Conservation (phyloP, 1,140 invertebrate genomes). For the Apis cerana region DNA sequence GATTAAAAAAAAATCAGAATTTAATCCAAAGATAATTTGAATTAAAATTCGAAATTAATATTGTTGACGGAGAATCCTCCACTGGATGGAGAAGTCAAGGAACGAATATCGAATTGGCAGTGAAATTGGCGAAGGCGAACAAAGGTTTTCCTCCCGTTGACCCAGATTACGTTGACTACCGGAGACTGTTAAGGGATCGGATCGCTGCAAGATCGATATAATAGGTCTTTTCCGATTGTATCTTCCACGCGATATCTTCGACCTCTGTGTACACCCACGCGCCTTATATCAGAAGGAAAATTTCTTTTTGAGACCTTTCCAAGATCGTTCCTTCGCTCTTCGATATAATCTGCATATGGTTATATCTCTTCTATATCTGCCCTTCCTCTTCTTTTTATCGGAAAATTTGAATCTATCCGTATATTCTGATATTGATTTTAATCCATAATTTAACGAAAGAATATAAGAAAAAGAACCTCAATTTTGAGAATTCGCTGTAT, state of each 20-base stretch:
- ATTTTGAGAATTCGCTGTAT: no score
- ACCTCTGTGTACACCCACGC: neutral
- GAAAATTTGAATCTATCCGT: no score
- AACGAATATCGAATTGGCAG: constrained; percentile 11
- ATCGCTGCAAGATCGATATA: constrained; percentile 42
- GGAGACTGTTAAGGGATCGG: constrained; percentile 41
- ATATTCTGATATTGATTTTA: no score
- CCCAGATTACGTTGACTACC: constrained; percentile 51
- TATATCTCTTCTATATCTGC: no score
- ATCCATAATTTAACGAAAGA: no score
- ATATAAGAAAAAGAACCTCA: no score
- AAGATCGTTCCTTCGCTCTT: neutral
- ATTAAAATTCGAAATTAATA: no score
- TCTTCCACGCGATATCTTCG: constrained; percentile 5
- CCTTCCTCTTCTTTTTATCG: no score
- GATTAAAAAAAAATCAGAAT: neutral
- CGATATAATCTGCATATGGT: neutral
- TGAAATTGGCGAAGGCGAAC: constrained; percentile 46
- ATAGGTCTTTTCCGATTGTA: constrained; percentile 1
- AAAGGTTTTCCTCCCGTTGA: constrained; percentile 61
- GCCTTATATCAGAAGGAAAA: neutral
- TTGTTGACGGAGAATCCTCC: no score
- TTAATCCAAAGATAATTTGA: neutral
- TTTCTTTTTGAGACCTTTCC: neutral
- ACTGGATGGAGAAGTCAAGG: neutral